Base-by-base conservation (phyloP, 2,888 invertebrate genomes). In the Antheraea assamensis region DNA sequence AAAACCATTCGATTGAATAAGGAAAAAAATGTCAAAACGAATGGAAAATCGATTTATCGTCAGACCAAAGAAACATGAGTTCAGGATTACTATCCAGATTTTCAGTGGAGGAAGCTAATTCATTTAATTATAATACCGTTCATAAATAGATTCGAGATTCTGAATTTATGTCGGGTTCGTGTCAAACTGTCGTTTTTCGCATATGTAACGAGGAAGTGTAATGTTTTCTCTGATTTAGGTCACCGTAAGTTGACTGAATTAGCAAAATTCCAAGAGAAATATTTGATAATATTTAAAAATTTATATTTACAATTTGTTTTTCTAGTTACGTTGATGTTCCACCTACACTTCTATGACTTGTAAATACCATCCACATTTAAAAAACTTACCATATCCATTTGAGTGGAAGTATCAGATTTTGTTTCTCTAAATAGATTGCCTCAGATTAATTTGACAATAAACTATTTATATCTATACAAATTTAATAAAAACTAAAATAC, bases 221-320 rank as follows among this genome's bases (percentile, higher is more conserved):
- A 75, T 76, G 75, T 71, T 78, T 75, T 75, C 61, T 21, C 73
- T 70, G 58, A 81, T 79, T 77, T 76, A 77, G 83, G 83, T 80
- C 83, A 79, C 70, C 76, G 58, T 71, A 74, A 66, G 72, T 74
- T 30, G 76, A 81, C 83, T 75, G 82, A 82, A 76, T 78, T 77
- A 79, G 78, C 74, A 49, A 76, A 77, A 77, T 77, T 75, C 71
- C 66, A 66, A 24, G 66, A 66, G 31, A 8, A 27, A 27, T 52
- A 19, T 74, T 72, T 73, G 73, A 70, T 73, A 73, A 64, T 58
- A 58, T 75, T 76, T 72, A 24, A 72, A 61, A 27, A n/a, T 21
- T 30, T 61, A 47, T 52, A 17, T n/a, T 52, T 47, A 30, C 73
- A 78, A 75, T 74, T 76, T 75, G 76, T 77, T 77, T n/a, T 58